Evolutionary conservation across 2,113 vertebrate genomes (phyloP).

Genomic region (Eurypyga helias): DNA sequence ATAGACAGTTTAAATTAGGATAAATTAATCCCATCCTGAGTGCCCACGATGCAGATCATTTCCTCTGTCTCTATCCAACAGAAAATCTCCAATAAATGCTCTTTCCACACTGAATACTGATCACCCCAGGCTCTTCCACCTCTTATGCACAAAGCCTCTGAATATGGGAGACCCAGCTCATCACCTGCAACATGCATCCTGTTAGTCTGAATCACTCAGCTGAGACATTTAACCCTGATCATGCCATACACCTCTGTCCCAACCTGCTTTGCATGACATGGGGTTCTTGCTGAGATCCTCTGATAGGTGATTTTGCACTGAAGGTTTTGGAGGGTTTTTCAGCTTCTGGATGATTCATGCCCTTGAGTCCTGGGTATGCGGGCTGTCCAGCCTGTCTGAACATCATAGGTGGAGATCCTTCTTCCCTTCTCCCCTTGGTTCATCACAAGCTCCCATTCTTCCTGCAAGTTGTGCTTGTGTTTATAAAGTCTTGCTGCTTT

Average conservation of each 20-base stretch:
- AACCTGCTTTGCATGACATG: background rate
- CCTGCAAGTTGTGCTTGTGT: background rate
- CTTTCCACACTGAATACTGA: background rate
- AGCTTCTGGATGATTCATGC: background rate
- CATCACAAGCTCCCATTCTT: background rate
- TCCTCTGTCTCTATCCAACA: background rate
- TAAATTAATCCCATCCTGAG: background rate
- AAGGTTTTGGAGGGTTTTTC: background rate
- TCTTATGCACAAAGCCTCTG: background rate
- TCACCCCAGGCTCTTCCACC: background rate
- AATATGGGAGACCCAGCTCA: background rate
- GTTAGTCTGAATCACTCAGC: background rate
- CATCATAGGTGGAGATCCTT: background rate
- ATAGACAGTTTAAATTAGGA: background rate
- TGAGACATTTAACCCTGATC: accelerated
- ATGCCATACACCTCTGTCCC: background rate
- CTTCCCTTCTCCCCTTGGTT: background rate
- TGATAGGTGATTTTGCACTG: background rate
- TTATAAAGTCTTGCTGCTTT: background rate
- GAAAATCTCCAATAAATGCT: background rate
- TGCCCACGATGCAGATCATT: background rate
- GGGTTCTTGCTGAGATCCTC: background rate
- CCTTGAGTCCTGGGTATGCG: background rate
- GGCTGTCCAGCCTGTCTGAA: background rate
- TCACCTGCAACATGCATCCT: accelerated